Evolutionary conservation across 2,113 vertebrate genomes (phyloP).

Genomic region (Poecilia latipinna): DNA sequence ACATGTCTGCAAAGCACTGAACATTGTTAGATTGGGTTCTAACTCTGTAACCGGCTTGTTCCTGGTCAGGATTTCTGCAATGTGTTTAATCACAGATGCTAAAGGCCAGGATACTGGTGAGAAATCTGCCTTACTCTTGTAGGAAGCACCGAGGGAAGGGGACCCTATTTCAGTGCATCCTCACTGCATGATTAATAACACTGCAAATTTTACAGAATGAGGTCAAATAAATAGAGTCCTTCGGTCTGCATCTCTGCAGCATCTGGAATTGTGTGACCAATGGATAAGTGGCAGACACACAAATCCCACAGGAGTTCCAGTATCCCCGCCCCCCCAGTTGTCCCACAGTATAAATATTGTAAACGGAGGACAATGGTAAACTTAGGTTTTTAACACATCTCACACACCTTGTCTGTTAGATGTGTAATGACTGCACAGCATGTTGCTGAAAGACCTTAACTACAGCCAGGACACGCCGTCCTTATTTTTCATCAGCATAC

Average conservation of each 20-base stretch:
- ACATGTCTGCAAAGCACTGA: too few species aligned
- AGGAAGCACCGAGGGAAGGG: constrained; percentile 5
- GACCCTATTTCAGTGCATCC: constrained; percentile 29
- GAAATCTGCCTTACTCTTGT: constrained; percentile 21
- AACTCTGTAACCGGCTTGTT: background rate
- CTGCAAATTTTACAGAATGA: constrained; percentile 62
- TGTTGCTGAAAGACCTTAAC: constrained; percentile 35
- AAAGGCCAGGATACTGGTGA: constrained; percentile 19
- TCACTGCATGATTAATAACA: constrained; percentile 60
- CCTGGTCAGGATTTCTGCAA: background rate
- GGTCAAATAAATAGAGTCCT: constrained; percentile 61
- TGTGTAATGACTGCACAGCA: constrained; percentile 30
- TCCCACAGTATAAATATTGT: constrained; percentile 18
- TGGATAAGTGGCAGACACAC: constrained; percentile 50
- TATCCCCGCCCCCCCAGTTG: background rate
- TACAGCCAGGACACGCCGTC: constrained; percentile 9
- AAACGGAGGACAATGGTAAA: constrained; percentile 36
- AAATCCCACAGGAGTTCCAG: constrained; percentile 51
- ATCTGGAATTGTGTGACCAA: constrained; percentile 53
- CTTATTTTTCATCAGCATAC: background rate
- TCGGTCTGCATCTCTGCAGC: constrained; percentile 14
- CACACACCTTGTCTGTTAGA: constrained; percentile 13
- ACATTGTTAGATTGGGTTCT: too few species aligned
- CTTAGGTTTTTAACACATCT: background rate
- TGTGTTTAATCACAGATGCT: constrained; percentile 25